Conservation (phyloP, 2,113 vertebrate species). For the Hypocryptadius cinnamomeus region DNA sequence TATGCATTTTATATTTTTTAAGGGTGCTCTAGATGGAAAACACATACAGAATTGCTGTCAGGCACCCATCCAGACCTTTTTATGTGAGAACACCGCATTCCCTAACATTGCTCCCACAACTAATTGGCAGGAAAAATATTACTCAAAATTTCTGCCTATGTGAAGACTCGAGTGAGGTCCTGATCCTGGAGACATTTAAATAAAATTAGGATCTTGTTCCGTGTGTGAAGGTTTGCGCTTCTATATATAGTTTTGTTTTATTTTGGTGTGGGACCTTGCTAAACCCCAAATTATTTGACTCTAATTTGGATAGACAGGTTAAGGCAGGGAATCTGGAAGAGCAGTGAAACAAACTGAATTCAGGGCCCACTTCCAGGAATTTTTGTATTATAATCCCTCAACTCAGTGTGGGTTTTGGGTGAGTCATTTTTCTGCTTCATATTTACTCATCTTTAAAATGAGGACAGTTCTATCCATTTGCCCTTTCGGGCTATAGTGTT, state of each 20-base stretch:
- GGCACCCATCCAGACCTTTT: background rate
- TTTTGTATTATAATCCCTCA: constrained; percentile 22
- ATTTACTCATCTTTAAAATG: constrained; percentile 35
- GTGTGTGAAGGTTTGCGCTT: background rate
- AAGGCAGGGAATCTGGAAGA: background rate
- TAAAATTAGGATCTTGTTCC: background rate
- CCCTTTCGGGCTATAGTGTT: background rate
- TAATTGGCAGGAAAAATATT: constrained; percentile 20
- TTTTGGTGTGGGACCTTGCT: background rate
- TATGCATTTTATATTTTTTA: background rate
- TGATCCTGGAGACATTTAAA: background rate
- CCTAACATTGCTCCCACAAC: background rate
- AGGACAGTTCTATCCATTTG: background rate
- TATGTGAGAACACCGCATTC: background rate
- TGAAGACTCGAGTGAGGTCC: background rate
- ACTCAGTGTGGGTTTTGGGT: background rate
- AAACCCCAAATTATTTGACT: background rate
- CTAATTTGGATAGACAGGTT: background rate
- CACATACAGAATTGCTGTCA: background rate
- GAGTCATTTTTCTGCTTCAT: constrained; percentile 40
- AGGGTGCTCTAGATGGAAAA: background rate
- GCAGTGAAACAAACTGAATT: constrained; percentile 1
- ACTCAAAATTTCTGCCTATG: constrained; percentile 29
- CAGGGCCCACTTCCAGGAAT: constrained; percentile 31
- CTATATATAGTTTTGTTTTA: background rate